Conservation (phyloP, 2,113 vertebrate genomes). For the Hypanus sabinus region DNA sequence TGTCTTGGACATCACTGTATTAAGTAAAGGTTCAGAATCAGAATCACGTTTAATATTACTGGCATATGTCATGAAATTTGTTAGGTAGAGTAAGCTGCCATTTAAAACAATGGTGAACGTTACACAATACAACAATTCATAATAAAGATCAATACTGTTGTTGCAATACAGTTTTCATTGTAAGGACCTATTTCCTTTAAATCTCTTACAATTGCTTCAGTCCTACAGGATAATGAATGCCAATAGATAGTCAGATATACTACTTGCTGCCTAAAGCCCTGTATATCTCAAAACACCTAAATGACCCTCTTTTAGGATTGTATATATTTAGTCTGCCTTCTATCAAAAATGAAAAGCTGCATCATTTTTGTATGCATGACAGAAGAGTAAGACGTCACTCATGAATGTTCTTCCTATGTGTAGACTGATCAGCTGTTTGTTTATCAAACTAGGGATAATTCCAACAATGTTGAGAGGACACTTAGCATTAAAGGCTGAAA, state of each 20-base stretch:
- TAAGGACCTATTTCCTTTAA: background rate
- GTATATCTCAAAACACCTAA: background rate
- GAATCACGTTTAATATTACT: too few species aligned
- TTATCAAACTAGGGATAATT: background rate
- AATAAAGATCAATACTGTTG: background rate
- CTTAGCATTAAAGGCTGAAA: background rate
- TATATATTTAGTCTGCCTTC: background rate
- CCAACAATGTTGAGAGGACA: background rate
- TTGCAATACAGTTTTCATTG: background rate
- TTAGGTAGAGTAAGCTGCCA: background rate
- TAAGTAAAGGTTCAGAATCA: background rate
- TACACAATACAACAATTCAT: background rate
- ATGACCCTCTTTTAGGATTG: background rate
- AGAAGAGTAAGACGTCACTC: background rate
- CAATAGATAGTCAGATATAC: background rate
- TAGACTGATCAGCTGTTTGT: background rate
- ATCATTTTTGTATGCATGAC: background rate
- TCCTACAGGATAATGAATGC: background rate
- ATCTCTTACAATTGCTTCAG: background rate
- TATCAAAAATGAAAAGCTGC: background rate
- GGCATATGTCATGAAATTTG: background rate
- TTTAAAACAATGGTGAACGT: background rate
- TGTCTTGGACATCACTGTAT: background rate
- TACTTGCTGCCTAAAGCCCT: background rate
- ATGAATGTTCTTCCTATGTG: background rate